phyloP scores from a whole-genome alignment of 2,113 vertebrate genomes.

The Acrocephalus kingi region DNA sequence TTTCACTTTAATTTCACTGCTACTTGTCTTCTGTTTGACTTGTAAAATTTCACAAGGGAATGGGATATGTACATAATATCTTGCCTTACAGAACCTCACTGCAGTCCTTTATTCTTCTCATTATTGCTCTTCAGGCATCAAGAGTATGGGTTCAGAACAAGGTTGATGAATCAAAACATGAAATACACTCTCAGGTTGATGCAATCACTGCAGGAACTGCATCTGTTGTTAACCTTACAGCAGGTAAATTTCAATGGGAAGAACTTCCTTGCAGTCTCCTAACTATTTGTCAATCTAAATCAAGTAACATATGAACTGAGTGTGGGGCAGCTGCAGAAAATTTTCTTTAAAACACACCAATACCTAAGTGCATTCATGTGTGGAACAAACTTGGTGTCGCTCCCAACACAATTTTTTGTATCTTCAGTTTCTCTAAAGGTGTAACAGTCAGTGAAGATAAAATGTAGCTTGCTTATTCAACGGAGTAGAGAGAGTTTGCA shows the following conservation, averaged over 20 bases:
- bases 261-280: neutral
- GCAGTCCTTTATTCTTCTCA: slow-evolving; percentile 7
- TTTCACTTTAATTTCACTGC: neutral
- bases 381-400: neutral
- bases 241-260: slow-evolving; percentile 81
- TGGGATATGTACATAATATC: neutral
- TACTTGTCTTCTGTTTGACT: neutral
- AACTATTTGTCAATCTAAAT: neutral
- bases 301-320: neutral
- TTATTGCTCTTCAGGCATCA: slow-evolving; percentile 84
- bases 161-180: slow-evolving; percentile 98
- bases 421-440: neutral
- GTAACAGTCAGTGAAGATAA: neutral
- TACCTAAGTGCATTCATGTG: neutral
- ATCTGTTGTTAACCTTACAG: slow-evolving; percentile 98
- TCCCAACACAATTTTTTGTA: neutral
- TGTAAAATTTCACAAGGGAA: neutral
- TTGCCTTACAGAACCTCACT: neutral
- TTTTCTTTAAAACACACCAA: neutral
- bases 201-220: slow-evolving; percentile 98
- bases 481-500: neutral
- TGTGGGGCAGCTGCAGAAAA: neutral
- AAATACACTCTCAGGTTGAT: slow-evolving; percentile 99
- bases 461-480: neutral
- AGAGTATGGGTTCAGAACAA: slow-evolving; percentile 99